Evolutionary conservation across 1,140 invertebrate genomes (phyloP).

Genomic region (Dendroctonus ponderosae): DNA sequence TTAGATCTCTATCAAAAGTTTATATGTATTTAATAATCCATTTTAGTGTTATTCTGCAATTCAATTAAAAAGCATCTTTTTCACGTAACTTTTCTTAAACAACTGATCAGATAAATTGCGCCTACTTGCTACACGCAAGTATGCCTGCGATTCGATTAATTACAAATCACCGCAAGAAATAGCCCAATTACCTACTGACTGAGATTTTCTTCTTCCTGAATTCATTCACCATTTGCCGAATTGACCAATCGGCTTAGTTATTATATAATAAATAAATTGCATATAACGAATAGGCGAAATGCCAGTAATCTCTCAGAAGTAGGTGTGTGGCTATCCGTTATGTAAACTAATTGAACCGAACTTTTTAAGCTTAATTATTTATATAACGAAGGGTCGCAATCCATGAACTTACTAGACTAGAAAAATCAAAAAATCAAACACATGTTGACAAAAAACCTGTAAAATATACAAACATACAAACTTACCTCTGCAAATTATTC

Average conservation of each 20-base stretch:
- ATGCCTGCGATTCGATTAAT: background rate
- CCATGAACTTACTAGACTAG: too few species aligned
- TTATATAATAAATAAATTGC: background rate
- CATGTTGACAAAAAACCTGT: too few species aligned
- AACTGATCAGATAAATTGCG: too few species aligned
- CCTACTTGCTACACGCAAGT: background rate
- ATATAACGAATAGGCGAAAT: background rate
- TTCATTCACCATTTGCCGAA: slow-evolving; percentile 4
- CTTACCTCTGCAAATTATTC: background rate
- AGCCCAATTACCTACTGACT: slow-evolving; percentile 4
- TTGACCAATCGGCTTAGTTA: background rate
- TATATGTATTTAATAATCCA: too few species aligned
- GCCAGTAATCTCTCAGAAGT: background rate
- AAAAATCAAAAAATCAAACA: too few species aligned
- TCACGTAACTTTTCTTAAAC: too few species aligned
- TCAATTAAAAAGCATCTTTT: too few species aligned
- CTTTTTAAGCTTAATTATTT: background rate
- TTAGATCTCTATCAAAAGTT: too few species aligned
- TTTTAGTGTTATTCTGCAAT: too few species aligned
- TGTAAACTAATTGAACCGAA: background rate
- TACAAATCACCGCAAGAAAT: background rate
- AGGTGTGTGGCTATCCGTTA: background rate
- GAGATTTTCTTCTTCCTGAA: background rate
- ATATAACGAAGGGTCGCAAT: background rate
- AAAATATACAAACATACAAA: too few species aligned